These are phyloP conservation scores for Ciconia maguari DNA, from an alignment of 2,113 vertebrate genomes.

Conservation along the genomic window DNA sequence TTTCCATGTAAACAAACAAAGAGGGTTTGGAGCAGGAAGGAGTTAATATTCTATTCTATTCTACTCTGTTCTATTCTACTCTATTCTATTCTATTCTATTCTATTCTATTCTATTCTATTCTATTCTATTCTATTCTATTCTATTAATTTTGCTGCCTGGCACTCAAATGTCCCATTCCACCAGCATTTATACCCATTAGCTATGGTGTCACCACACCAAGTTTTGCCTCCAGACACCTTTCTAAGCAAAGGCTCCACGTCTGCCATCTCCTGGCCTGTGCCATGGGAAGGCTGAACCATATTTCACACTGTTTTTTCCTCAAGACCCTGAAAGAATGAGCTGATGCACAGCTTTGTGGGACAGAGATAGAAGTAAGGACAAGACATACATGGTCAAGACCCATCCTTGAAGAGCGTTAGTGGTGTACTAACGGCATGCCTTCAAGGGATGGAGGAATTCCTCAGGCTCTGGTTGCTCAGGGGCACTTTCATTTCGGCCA, in stretches of 20 bases:
- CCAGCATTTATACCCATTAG: neutral
- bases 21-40: neutral
- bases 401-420: neutral
- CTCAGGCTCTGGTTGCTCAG: neutral
- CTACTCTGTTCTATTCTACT: neutral
- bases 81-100: no score
- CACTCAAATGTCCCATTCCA: neutral
- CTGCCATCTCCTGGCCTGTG: neutral
- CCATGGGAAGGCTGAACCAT: neutral
- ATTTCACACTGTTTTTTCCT: neutral
- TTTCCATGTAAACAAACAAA: neutral
- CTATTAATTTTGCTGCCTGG: neutral
- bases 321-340: neutral
- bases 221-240: neutral
- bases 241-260: neutral
- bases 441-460: neutral
- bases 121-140: no score
- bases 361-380: neutral
- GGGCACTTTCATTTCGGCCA: neutral
- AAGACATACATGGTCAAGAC: neutral
- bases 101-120: no score
- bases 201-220: neutral
- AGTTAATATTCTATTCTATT: no score
- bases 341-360: neutral
- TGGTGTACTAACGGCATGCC: neutral